Evolutionary conservation across 1,140 invertebrate genomes (phyloP).

Genomic region (Neomicropteryx cornuta): DNA sequence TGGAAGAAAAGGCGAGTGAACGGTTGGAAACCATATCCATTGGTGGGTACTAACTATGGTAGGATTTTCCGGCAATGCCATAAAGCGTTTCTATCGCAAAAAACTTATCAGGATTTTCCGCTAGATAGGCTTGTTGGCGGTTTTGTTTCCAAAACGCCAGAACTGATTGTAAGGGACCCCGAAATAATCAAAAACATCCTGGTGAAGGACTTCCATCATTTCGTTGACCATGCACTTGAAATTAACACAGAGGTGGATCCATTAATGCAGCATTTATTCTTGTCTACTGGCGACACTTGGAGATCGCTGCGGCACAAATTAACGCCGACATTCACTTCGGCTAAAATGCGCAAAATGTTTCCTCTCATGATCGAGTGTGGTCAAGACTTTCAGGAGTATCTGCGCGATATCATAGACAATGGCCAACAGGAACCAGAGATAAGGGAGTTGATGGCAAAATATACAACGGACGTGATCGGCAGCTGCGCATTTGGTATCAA

Average conservation of each 20-base stretch:
- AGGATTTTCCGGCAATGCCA: background rate
- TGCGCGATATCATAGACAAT: background rate
- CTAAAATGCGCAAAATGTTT: constrained; percentile 41
- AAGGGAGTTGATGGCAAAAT: constrained; percentile 25
- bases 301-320: constrained; percentile 31
- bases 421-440: constrained; percentile 25
- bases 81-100: constrained; percentile 1
- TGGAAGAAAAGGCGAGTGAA: too few relatives aligned
- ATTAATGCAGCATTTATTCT: too few relatives aligned
- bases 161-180: constrained; percentile 31
- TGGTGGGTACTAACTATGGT: constrained; percentile 13
- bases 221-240: constrained; percentile 17
- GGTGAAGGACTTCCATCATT: constrained; percentile 35
- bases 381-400: too few relatives aligned
- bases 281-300: constrained; percentile 37
- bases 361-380: constrained; percentile 29
- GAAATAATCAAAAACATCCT: constrained; percentile 33
- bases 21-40: too few relatives aligned
- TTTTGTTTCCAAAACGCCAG: constrained; percentile 37
- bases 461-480: constrained; percentile 33
- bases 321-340: constrained; percentile 36
- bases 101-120: constrained; percentile 4
- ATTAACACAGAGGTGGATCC: too few relatives aligned
- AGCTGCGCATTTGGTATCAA: constrained; percentile 35
- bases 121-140: constrained; percentile 20